Evolutionary conservation across 2,888 invertebrate species (phyloP).

Genomic region (Coelogynopora nodosa): DNA sequence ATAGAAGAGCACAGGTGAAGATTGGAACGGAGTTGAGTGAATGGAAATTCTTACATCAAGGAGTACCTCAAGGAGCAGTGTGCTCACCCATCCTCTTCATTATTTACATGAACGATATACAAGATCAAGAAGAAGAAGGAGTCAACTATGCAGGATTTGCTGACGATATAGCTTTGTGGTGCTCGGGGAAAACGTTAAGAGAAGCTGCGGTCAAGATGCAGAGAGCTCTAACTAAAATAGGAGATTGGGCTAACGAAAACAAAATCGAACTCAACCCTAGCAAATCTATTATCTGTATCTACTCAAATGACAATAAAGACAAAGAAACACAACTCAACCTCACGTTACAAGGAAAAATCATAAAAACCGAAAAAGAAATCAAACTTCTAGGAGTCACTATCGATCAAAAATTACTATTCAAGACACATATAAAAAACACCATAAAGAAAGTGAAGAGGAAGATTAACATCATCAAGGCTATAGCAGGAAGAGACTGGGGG

Average conservation of each 20-base stretch:
- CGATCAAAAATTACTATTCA: not conserved
- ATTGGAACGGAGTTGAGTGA: not conserved
- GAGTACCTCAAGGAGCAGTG: conserved; percentile 29
- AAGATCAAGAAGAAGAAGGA: not conserved
- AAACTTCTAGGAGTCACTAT: not conserved
- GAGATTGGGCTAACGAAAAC: too few relatives aligned
- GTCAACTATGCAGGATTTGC: conserved; percentile 29
- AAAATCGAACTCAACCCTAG: too few relatives aligned
- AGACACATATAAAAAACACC: not conserved
- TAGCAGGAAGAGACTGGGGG: too few relatives aligned
- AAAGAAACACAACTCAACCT: too few relatives aligned
- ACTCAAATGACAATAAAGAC: too few relatives aligned
- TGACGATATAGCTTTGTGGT: conserved; percentile 30
- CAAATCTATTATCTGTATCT: too few relatives aligned
- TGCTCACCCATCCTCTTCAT: not conserved
- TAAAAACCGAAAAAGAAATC: too few relatives aligned
- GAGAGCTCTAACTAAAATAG: too few relatives aligned
- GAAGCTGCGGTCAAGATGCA: too few relatives aligned
- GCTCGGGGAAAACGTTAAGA: too few relatives aligned
- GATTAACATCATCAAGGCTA: not conserved
- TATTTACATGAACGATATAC: not conserved
- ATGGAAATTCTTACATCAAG: not conserved
- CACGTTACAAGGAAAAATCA: too few relatives aligned
- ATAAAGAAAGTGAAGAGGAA: not conserved
- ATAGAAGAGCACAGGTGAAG: not conserved